Conservation (phyloP, 2,113 vertebrate species). For the Gymnogyps californianus region DNA sequence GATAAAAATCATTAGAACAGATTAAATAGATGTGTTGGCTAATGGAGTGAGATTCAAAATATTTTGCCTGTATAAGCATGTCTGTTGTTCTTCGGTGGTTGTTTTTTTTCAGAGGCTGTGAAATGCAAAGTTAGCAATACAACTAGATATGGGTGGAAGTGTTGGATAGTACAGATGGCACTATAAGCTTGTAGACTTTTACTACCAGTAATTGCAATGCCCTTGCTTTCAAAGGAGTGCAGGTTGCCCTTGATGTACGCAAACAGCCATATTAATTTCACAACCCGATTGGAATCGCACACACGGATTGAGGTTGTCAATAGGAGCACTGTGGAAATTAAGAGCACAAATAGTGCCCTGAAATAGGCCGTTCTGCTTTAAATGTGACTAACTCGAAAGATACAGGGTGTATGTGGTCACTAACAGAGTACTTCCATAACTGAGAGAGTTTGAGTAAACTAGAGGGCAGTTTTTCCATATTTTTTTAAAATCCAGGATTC, state of each 20-base stretch:
- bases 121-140: constrained; percentile 69
- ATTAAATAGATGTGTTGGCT: constrained; percentile 57
- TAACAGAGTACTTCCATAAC: background rate
- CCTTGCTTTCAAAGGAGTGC: constrained; percentile 48
- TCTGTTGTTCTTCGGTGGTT: constrained; percentile 57
- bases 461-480: background rate
- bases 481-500: background rate
- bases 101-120: constrained; percentile 63
- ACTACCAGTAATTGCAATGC: constrained; percentile 59
- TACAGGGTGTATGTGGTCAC: background rate
- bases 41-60: constrained; percentile 67
- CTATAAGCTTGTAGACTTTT: constrained; percentile 65
- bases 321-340: constrained; percentile 2
- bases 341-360: background rate
- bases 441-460: background rate
- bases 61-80: constrained; percentile 63
- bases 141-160: constrained; percentile 50
- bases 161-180: constrained; percentile 65
- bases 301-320: constrained; percentile 28
- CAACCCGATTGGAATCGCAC: constrained; percentile 5
- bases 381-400: background rate
- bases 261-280: constrained; percentile 56
- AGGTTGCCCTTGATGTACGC: constrained; percentile 32
- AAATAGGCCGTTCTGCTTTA: background rate
- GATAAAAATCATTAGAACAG: constrained; percentile 32